A percentile compares a stretch with the other conserved stretches of the same genome.
Conservation (phyloP, 2,797 vertebrate species). For the Siniperca undulata region DNA sequence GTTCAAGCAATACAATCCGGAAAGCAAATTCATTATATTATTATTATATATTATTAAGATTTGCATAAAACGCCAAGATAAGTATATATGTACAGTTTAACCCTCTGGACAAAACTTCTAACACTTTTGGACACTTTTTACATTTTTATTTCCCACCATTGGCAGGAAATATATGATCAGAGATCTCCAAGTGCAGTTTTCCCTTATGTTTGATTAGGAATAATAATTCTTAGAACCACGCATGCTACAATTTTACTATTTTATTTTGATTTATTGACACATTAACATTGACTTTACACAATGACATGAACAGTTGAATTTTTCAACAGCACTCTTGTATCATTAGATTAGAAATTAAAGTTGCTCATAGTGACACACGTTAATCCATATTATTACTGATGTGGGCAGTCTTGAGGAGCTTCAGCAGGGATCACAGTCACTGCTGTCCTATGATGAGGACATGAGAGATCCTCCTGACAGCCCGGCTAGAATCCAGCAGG, state of each 20-base stretch:
- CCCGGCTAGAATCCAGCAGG: slow-evolving; percentile 77
- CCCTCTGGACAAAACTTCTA: neutral
- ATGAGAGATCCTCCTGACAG: slow-evolving; percentile 54
- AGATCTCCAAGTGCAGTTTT: neutral
- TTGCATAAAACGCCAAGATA: slow-evolving; percentile 1
- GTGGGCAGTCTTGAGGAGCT: slow-evolving; percentile 61
- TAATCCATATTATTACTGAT: slow-evolving; percentile 40
- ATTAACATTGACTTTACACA: neutral
- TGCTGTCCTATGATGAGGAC: slow-evolving; percentile 39
- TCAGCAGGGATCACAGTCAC: slow-evolving; percentile 45
- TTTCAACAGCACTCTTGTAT: neutral
- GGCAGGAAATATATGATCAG: neutral
- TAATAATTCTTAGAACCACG: no score
- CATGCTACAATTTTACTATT: neutral
- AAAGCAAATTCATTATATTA: neutral
- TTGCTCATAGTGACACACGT: neutral
- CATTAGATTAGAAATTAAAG: neutral
- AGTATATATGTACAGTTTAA: neutral
- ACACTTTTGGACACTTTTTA: no score
- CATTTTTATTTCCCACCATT: neutral
- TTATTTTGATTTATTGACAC: neutral
- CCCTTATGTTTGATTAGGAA: neutral
- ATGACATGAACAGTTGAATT: neutral
- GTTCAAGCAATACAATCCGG: neutral
- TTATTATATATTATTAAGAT: neutral